These are phyloP conservation scores for Megaceryle alcyon DNA, from an alignment of 2,797 vertebrate species.

Conservation along the genomic window DNA sequence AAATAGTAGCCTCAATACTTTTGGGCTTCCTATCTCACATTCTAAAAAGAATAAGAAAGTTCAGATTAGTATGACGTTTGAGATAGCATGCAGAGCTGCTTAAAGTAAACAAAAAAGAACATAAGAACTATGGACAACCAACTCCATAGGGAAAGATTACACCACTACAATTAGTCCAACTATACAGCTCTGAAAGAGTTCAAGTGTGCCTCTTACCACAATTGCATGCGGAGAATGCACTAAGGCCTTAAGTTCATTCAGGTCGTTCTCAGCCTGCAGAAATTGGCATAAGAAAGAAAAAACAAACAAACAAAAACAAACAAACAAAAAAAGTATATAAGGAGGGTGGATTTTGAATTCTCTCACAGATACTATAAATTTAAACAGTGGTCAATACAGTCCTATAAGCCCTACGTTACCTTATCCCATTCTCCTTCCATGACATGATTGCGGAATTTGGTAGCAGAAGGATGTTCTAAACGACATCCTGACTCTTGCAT, in stretches of 20 bases:
- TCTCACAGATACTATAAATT: constrained; percentile 63
- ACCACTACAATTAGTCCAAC: constrained; percentile 79
- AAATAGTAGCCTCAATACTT: constrained; percentile 10
- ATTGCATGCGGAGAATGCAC: constrained; percentile 99
- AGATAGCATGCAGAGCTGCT: constrained; percentile 38
- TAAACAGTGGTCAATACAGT: constrained; percentile 78
- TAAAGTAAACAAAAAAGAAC: constrained; percentile 62
- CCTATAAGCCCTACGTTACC: constrained; percentile 85
- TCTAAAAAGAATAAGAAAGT: constrained; percentile 17
- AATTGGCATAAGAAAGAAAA: constrained; percentile 80
- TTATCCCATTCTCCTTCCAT: constrained; percentile 99
- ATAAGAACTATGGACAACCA: constrained; percentile 22
- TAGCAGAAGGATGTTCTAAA: constrained; percentile 98
- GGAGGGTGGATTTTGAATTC: constrained; percentile 57
- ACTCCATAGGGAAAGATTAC: constrained; percentile 67
- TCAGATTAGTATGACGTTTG: constrained; percentile 11
- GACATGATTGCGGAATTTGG: constrained; percentile 99
- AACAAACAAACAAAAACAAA: constrained; percentile 72
- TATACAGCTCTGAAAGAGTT: constrained; percentile 79
- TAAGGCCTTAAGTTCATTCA: constrained; percentile 99
- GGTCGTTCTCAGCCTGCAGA: constrained; percentile 98
- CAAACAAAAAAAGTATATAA: constrained; percentile 59
- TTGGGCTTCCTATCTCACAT: neutral
- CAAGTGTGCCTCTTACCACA: constrained; percentile 92
- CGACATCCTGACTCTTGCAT: constrained; percentile 99